phyloP scores from a whole-genome alignment of 2,797 vertebrate species.

The Ispidina picta region DNA sequence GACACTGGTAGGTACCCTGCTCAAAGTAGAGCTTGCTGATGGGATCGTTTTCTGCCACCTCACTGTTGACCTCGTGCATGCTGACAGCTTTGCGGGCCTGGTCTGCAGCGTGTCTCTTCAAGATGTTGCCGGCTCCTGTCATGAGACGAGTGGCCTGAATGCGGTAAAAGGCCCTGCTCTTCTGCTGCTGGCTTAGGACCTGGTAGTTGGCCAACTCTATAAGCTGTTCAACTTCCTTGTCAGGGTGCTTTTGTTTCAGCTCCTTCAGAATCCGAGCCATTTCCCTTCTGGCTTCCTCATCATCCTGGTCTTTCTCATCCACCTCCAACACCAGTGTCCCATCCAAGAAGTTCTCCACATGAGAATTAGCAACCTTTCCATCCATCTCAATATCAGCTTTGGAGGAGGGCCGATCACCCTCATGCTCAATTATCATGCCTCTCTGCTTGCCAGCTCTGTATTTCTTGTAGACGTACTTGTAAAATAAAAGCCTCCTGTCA shows the following conservation, averaged over 20 bases:
- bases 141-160: conserved; percentile 93
- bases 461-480: conserved; percentile 93
- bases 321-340: conserved; percentile 87
- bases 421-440: conserved; percentile 93
- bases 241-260: conserved; percentile 93
- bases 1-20: conserved; percentile 90
- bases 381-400: conserved; percentile 93
- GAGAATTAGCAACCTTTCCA: conserved; percentile 86
- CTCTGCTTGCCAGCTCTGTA: conserved; percentile 90
- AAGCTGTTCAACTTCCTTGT: conserved; percentile 91
- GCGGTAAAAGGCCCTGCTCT: conserved; percentile 93
- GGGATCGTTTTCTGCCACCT: conserved; percentile 77
- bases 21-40: conserved; percentile 91
- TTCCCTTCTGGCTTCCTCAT: conserved; percentile 89
- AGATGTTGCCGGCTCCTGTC: conserved; percentile 91
- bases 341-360: conserved; percentile 89
- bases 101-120: conserved; percentile 91
- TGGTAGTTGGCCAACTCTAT: conserved; percentile 93
- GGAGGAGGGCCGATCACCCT: conserved; percentile 88
- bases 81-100: conserved; percentile 88
- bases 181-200: conserved; percentile 91
- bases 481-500: conserved; percentile 94
- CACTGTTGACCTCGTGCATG: conserved; percentile 86
- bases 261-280: conserved; percentile 92
- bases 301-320: conserved; percentile 88